phyloP scores from a whole-genome alignment of 2,113 vertebrate genomes.

The Penelope pileata region DNA sequence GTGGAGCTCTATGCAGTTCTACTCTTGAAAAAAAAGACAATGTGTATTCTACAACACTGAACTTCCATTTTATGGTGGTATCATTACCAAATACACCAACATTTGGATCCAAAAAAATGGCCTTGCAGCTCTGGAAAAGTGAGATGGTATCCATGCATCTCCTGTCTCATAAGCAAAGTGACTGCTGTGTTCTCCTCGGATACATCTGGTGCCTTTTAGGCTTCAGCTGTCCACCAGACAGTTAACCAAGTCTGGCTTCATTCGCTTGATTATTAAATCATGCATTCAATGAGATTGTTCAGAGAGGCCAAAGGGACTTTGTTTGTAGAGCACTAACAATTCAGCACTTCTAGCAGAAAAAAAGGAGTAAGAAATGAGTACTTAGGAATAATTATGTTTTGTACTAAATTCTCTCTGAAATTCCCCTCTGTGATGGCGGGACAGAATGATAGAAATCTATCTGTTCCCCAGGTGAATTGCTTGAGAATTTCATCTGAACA shows the following conservation, averaged over 20 bases:
- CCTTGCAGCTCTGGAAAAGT: background rate
- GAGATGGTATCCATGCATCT: background rate
- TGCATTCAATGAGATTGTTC: background rate
- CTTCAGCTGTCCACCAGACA: background rate
- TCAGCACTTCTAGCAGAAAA: background rate
- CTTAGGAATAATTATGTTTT: background rate
- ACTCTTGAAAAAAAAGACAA: background rate
- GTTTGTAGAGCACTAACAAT: background rate
- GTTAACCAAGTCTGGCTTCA: background rate
- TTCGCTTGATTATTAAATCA: background rate
- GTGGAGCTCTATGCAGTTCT: background rate
- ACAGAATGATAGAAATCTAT: conserved; percentile 31
- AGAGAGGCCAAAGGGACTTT: background rate
- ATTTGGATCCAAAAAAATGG: background rate
- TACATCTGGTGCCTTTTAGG: background rate
- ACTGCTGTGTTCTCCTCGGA: background rate
- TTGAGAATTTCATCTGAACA: conserved; percentile 49
- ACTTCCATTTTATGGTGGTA: background rate
- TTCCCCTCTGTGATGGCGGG: background rate
- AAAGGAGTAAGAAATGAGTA: background rate
- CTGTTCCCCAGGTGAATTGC: conserved; percentile 40
- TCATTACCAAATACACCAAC: background rate
- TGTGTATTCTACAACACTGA: background rate
- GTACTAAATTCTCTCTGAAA: background rate
- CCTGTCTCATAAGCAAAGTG: background rate